Evolutionary conservation across 2,113 vertebrate genomes (phyloP).

Genomic region (Hyaena hyaena): DNA sequence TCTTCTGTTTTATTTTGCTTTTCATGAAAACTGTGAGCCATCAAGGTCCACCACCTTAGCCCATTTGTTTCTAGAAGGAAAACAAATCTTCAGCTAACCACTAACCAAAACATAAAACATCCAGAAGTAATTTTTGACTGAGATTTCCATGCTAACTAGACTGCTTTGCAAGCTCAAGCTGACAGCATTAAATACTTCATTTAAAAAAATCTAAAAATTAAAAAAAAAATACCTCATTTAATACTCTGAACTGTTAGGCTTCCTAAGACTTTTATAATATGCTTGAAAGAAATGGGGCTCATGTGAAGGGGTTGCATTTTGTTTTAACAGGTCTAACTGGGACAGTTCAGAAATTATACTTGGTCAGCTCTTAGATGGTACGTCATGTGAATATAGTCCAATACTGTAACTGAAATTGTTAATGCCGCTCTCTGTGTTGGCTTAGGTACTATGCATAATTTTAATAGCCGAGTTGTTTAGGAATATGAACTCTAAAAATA

Average conservation of each 20-base stretch:
- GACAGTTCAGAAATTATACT: constrained; percentile 12
- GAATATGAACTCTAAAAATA: constrained; percentile 56
- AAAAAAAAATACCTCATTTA: neutral
- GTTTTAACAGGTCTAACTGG: constrained; percentile 28
- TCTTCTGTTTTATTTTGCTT: neutral
- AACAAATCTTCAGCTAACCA: neutral
- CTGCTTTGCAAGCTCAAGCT: constrained; percentile 9
- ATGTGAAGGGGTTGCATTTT: neutral
- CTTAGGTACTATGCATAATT: constrained; percentile 55
- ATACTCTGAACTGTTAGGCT: neutral
- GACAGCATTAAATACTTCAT: neutral
- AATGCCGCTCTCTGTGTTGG: neutral
- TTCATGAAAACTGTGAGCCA: constrained; percentile 22
- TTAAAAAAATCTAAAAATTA: neutral
- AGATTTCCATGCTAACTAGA: neutral
- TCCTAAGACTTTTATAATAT: neutral
- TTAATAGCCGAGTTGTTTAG: constrained; percentile 35
- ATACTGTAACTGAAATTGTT: neutral
- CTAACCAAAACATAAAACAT: constrained; percentile 24
- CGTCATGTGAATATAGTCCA: constrained; percentile 9
- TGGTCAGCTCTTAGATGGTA: constrained; percentile 57
- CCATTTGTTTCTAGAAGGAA: constrained; percentile 20
- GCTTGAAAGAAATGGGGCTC: neutral
- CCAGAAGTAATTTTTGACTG: constrained; percentile 28
- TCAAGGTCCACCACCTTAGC: neutral